Evolutionary conservation across 2,888 invertebrate genomes (phyloP).

Genomic region (Lasioglossum calceatum): DNA sequence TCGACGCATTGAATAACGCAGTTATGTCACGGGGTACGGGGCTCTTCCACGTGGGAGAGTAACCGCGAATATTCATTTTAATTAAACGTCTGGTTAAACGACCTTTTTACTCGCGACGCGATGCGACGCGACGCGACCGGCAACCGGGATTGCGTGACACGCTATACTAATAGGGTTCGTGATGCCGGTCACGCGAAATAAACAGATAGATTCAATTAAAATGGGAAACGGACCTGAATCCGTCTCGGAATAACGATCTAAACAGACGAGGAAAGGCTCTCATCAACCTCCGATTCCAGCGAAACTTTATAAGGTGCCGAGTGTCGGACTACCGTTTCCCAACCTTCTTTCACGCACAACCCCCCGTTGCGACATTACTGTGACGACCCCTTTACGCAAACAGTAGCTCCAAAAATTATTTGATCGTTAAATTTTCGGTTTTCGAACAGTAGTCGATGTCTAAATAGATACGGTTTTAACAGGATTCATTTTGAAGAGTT

Average conservation of each 20-base stretch:
- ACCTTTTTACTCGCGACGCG: slow-evolving; percentile 11
- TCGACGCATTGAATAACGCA: slow-evolving; percentile 29
- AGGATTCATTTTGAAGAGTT: background rate
- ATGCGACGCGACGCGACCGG: slow-evolving; percentile 16
- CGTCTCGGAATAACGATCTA: background rate
- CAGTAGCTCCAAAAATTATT: background rate
- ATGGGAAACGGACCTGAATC: background rate
- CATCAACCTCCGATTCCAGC: background rate
- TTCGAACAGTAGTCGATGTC: background rate
- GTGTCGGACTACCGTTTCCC: background rate
- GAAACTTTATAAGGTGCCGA: background rate
- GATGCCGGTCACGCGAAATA: slow-evolving; percentile 6
- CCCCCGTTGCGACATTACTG: background rate
- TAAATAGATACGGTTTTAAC: background rate
- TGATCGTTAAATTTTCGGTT: background rate
- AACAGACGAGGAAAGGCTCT: background rate
- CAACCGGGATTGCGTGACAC: slow-evolving; percentile 30
- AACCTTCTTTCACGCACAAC: background rate
- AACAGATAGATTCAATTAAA: slow-evolving; percentile 11
- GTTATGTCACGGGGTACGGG: slow-evolving; percentile 51
- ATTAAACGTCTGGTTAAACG: slow-evolving; percentile 36
- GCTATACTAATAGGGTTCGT: background rate
- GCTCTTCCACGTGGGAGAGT: slow-evolving; percentile 14
- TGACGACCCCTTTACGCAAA: background rate
- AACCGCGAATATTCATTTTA: slow-evolving; percentile 31